Conservation (phyloP, 2,888 invertebrate genomes). For the Nemoura dubitans region DNA sequence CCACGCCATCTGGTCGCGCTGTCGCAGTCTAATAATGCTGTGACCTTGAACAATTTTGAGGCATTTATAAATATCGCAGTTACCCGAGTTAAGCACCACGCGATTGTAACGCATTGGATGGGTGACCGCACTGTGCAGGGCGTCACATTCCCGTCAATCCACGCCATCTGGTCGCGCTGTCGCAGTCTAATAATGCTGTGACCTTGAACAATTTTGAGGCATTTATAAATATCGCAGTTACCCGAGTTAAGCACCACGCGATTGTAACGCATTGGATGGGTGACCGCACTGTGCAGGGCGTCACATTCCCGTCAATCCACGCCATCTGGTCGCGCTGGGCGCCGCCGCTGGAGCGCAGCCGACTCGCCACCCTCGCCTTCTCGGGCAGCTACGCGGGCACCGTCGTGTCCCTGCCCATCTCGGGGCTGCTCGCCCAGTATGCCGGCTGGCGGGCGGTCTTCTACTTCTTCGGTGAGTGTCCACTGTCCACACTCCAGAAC, state of each 20-base stretch:
- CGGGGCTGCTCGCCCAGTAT: constrained; percentile 75
- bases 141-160: constrained; percentile 81
- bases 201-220: no score
- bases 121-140: constrained; percentile 63
- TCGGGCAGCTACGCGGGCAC: constrained; percentile 88
- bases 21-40: no score
- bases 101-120: neutral
- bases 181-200: constrained; percentile 69
- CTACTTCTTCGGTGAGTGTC: constrained; percentile 76
- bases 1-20: constrained; percentile 84
- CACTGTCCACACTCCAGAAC: no score
- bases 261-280: neutral
- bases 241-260: neutral
- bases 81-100: constrained; percentile 12
- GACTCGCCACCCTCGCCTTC: constrained; percentile 83
- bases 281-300: constrained; percentile 65
- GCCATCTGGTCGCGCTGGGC: constrained; percentile 88
- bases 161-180: constrained; percentile 86
- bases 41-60: no score
- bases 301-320: constrained; percentile 82
- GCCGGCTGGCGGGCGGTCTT: constrained; percentile 86
- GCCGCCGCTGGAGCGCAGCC: constrained; percentile 79
- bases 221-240: neutral
- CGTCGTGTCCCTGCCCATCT: constrained; percentile 82
- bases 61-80: no score